Evolutionary conservation across 2,888 invertebrate species (phyloP), one percentile per base, ranked within the genome.

Genomic region (Ormyrus thymus): DNA sequence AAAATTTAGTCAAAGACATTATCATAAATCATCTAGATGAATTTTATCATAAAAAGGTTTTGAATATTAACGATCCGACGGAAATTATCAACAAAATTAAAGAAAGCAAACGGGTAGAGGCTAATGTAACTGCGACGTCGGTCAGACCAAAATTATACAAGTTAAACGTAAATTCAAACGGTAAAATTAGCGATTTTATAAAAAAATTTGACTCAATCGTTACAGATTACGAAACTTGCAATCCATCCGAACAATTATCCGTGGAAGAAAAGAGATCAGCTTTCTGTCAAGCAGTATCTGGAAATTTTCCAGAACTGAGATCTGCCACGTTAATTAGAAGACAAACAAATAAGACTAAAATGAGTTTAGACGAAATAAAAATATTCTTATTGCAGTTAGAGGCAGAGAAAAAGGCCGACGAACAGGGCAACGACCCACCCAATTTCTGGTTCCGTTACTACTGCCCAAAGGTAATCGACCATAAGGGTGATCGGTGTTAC

Each of bases 1-100:
- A 75, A 8, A 59, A 10, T 9, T 6, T 61, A n/a, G 78, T 83
- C 9, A 78, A 70, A 78, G 79, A 77, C 55, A 82, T 82, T 8
- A 81, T 81, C 6, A 81, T 82, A 0, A 82, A 70, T 72, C 78
- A 77, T 56, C 45, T 81, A 65, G 81, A 81, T 69, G 81, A 79
- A 73, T 13, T 76, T 6, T 81, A 81, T 56, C 78, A 83, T 58
- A 78, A 79, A 55, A 81, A 53, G 62, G 73, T 83, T 59, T 9
- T 82, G n/a, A 15, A 78, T 43, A 15, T 61, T 15, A 58, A 50
- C 5, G 76, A 83, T 11, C 81, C 80, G 7, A 78, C 9, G 51
- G 74, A 68, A 7, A 81, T 83, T 45, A 50, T 81, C 43, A 56
- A 72, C n/a, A 79, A 78, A 72, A 13, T 81, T 13, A 79, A 46